These are phyloP conservation scores for Rhincodon typus DNA, from an alignment of 2,797 vertebrate genomes.

Conservation along the genomic window DNA sequence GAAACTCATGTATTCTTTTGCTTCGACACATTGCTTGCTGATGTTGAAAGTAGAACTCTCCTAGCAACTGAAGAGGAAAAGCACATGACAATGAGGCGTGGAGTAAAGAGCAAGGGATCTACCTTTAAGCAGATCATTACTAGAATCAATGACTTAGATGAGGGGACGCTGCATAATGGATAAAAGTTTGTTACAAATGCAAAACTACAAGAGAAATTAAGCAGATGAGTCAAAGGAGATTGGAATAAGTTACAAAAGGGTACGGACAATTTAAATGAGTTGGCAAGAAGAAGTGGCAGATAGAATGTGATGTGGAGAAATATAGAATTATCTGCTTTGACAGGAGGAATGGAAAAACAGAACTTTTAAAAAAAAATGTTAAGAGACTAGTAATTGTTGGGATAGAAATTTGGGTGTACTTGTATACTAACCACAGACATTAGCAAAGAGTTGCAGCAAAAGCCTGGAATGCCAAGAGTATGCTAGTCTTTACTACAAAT, in stretches of 20 bases:
- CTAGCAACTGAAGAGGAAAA: no score
- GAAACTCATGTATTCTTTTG: no score
- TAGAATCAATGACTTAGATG: neutral
- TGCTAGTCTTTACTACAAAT: neutral
- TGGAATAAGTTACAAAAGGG: neutral
- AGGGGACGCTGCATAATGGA: neutral
- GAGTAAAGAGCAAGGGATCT: no score
- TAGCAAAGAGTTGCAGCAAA: neutral
- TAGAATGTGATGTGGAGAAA: neutral
- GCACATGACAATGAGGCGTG: no score
- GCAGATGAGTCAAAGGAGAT: neutral
- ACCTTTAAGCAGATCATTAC: no score
- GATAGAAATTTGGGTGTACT: neutral
- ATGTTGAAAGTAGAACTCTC: no score
- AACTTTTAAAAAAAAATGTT: neutral
- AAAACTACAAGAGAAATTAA: neutral
- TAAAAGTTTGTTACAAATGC: neutral
- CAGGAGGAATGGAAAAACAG: neutral
- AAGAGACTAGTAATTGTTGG: neutral
- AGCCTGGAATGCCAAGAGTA: neutral
- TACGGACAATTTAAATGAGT: neutral
- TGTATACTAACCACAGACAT: neutral
- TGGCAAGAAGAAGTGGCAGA: neutral
- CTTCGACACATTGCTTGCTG: no score
- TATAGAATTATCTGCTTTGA: neutral